Percentiles rank a stretch among this genome's conserved stretches.
phyloP scores from a whole-genome alignment of 2,888 invertebrate species.

The Acrobasis consociella region DNA sequence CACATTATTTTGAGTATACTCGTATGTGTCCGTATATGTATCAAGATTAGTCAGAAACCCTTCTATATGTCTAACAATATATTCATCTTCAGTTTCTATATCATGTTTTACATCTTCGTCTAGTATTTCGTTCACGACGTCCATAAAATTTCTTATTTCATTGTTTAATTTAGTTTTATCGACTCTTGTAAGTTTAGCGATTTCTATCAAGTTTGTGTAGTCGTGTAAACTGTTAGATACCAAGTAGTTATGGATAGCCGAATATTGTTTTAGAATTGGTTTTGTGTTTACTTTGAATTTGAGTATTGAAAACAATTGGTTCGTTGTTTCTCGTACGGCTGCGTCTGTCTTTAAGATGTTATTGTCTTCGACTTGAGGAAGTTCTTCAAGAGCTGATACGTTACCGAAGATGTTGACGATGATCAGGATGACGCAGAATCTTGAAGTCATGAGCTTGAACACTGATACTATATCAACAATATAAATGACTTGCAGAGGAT shows the following conservation, averaged over 20 bases:
- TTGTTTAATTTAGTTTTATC: conserved; percentile 44
- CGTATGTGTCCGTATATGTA: conserved; percentile 42
- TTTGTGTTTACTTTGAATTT: conserved; percentile 40
- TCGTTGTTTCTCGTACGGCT: conserved; percentile 45
- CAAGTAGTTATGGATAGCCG: conserved; percentile 54
- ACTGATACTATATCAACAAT: conserved; percentile 32
- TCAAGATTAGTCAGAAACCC: conserved; percentile 45
- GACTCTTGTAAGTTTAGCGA: conserved; percentile 46
- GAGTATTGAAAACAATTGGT: conserved; percentile 49
- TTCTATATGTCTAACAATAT: conserved; percentile 39
- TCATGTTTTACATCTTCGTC: conserved; percentile 43
- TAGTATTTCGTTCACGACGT: conserved; percentile 51
- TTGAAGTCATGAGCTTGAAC: conserved; percentile 8
- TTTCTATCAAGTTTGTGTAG: conserved; percentile 47
- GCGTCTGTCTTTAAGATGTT: conserved; percentile 42
- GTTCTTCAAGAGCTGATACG: conserved; percentile 39
- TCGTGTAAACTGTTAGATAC: conserved; percentile 49
- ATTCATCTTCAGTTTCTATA: conserved; percentile 36
- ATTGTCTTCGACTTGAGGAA: conserved; percentile 41
- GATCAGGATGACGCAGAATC: not conserved
- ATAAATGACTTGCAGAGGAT: conserved; percentile 30
- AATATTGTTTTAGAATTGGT: conserved; percentile 46
- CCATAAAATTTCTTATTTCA: conserved; percentile 42
- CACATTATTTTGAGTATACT: conserved; percentile 32
- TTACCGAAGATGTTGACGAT: conserved; percentile 21